Percentiles rank a stretch among this genome's conserved stretches.
These are phyloP conservation scores for Colletes latitarsis DNA, from an alignment of 1,140 invertebrate genomes.

Conservation along the genomic window DNA sequence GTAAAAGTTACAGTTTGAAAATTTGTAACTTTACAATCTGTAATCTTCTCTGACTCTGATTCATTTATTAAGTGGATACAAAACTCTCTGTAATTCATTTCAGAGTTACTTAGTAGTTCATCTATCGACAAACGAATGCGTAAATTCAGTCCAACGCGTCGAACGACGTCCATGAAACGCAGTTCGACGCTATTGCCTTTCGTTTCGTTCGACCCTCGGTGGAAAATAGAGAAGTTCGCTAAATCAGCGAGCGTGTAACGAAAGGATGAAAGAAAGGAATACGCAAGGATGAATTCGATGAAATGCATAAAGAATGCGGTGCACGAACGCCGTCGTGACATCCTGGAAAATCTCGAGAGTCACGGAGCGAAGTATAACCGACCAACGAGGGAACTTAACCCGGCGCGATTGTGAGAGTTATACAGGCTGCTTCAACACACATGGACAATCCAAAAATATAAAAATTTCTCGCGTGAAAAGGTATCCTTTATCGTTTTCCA, in stretches of 20 bases:
- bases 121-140: no score
- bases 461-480: no score
- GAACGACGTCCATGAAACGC: neutral
- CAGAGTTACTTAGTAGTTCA: no score
- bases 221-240: neutral
- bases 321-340: neutral
- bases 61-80: no score
- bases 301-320: neutral
- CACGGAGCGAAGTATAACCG: neutral
- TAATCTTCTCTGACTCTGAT: no score
- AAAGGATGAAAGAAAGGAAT: neutral
- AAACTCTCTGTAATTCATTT: no score
- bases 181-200: neutral
- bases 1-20: no score
- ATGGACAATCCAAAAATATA: no score
- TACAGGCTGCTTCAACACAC: neutral
- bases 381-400: constrained; percentile 56
- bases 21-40: no score
- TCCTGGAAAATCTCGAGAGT: constrained; percentile 1
- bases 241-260: neutral
- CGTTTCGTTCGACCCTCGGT: neutral
- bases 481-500: no score
- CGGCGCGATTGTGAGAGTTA: constrained; percentile 60
- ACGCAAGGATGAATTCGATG: neutral
- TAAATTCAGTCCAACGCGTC: neutral